Conservation (phyloP, 2,797 vertebrate species). For the Columba guinea region DNA sequence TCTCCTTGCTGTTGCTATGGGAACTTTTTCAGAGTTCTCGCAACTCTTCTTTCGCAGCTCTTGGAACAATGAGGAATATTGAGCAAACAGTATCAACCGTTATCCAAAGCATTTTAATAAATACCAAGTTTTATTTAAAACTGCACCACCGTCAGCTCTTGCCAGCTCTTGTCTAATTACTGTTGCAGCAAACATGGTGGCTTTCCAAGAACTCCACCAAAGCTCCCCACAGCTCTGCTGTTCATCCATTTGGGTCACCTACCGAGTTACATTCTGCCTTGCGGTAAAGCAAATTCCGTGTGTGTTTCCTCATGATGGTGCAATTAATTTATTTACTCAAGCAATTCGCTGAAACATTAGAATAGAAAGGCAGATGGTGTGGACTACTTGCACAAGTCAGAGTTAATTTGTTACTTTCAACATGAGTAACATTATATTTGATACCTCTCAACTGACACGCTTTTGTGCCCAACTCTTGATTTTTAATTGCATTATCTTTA, state of each 20-base stretch:
- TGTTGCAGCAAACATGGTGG: neutral
- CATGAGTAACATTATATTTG: neutral
- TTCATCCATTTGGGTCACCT: constrained; percentile 47
- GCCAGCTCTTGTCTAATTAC: constrained; percentile 19
- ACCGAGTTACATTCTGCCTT: constrained; percentile 36
- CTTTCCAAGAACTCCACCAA: constrained; percentile 47
- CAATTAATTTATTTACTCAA: constrained; percentile 39
- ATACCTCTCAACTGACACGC: neutral
- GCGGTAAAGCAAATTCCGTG: constrained; percentile 3
- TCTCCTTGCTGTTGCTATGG: constrained; percentile 61
- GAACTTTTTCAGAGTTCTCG: constrained; percentile 33
- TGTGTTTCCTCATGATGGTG: neutral
- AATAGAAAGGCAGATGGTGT: neutral
- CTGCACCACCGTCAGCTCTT: neutral
- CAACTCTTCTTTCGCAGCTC: constrained; percentile 22
- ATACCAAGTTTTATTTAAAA: constrained; percentile 37
- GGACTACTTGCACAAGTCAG: constrained; percentile 5
- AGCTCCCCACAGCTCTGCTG: constrained; percentile 39
- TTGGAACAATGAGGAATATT: constrained; percentile 44
- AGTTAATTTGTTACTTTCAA: constrained; percentile 30
- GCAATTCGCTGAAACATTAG: neutral
- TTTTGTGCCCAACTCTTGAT: neutral
- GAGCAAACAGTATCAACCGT: neutral
- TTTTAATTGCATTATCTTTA: neutral
- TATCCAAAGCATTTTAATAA: constrained; percentile 26